Evolutionary conservation across 2,888 invertebrate genomes (phyloP).

Genomic region (Platypus cylindrus): DNA sequence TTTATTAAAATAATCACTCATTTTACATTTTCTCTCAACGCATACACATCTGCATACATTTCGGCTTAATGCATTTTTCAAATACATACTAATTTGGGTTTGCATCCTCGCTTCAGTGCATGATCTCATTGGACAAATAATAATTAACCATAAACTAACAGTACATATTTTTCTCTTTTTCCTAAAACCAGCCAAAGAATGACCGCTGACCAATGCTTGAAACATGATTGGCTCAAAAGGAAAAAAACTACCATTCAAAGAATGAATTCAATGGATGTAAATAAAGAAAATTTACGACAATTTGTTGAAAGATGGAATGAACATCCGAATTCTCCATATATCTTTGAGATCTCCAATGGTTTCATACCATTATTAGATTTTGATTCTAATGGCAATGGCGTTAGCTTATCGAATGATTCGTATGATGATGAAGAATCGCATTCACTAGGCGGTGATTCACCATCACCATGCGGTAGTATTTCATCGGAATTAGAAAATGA

Average conservation of each 20-base stretch:
- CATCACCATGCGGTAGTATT: conserved; percentile 66
- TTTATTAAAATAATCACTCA: too few species aligned
- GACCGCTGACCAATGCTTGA: conserved; percentile 71
- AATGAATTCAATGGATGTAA: conserved; percentile 46
- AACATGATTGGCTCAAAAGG: conserved; percentile 73
- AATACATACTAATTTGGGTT: conserved; percentile 15
- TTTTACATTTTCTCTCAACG: too few species aligned
- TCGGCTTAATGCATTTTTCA: too few species aligned
- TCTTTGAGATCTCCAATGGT: conserved; percentile 50
- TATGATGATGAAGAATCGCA: too few species aligned
- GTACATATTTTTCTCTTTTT: too few species aligned
- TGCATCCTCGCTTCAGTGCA: conserved; percentile 14
- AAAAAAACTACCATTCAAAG: conserved; percentile 31
- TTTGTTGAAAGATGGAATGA: conserved; percentile 85
- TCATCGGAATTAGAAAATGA: conserved; percentile 53
- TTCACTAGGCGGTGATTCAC: conserved; percentile 58
- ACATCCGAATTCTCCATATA: conserved; percentile 77
- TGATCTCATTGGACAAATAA: conserved; percentile 7
- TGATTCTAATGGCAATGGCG: conserved; percentile 4
- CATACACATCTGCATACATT: too few species aligned
- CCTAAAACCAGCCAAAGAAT: conserved; percentile 66
- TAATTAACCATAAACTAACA: conserved; percentile 7
- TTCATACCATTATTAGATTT: conserved; percentile 3
- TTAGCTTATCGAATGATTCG: conserved; percentile 26
- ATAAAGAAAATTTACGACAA: conserved; percentile 71